Conservation (phyloP, 2,113 vertebrate species). For the Hippocampus barbouri region DNA sequence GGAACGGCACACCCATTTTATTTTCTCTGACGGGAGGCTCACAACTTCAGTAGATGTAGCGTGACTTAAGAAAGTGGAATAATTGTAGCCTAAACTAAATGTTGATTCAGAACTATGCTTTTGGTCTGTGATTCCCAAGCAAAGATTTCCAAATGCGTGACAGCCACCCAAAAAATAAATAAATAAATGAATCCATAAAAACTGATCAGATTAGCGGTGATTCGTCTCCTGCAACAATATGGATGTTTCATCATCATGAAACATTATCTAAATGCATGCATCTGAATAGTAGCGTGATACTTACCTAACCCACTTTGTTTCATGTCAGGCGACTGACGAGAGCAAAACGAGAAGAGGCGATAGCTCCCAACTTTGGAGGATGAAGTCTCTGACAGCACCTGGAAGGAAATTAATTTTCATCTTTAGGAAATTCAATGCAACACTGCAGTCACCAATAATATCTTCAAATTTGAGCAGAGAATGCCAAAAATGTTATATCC, state of each 20-base stretch:
- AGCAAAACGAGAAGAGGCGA: constrained; percentile 90
- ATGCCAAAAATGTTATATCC: no score
- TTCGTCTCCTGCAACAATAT: constrained; percentile 4
- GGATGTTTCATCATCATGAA: neutral
- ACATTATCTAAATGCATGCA: neutral
- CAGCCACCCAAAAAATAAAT: neutral
- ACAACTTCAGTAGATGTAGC: neutral
- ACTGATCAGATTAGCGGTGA: neutral
- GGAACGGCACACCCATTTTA: neutral
- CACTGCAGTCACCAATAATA: neutral
- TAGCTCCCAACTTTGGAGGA: constrained; percentile 87
- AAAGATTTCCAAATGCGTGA: neutral
- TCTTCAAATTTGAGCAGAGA: no score
- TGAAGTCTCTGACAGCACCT: constrained; percentile 92
- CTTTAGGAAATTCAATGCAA: neutral
- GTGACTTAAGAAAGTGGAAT: neutral
- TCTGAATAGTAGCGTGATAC: constrained; percentile 36
- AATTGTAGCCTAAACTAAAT: neutral
- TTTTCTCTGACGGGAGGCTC: neutral
- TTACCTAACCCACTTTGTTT: constrained; percentile 96
- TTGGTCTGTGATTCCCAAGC: neutral
- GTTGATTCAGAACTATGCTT: neutral
- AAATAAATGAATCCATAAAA: neutral
- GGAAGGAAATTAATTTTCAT: constrained; percentile 8
- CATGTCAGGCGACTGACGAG: constrained; percentile 90